Conservation (phyloP, 2,888 invertebrate species). For the Pherbina coryleti region DNA sequence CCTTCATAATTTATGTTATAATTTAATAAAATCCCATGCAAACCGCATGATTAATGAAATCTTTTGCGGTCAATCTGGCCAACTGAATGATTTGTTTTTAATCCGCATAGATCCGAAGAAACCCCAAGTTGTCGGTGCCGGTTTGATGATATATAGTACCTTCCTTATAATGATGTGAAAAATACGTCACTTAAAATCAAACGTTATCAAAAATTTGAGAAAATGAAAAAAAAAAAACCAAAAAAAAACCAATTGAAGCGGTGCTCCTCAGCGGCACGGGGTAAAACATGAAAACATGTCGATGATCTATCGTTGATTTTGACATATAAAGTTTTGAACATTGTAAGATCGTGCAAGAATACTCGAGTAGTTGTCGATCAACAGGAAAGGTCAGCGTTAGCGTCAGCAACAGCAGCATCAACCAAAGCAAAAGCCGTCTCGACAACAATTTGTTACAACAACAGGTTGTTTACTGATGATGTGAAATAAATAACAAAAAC, state of each 20-base stretch:
- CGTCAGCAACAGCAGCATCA: neutral
- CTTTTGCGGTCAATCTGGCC: constrained; percentile 19
- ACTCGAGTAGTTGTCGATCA: neutral
- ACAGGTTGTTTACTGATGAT: constrained; percentile 55
- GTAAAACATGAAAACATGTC: constrained; percentile 18
- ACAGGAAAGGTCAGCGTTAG: constrained; percentile 13
- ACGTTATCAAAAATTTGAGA: neutral
- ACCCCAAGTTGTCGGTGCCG: neutral
- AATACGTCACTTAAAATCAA: constrained; percentile 5
- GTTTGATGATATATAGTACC: constrained; percentile 19
- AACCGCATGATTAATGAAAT: constrained; percentile 32
- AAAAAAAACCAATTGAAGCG: neutral
- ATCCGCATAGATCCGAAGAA: constrained; percentile 22
- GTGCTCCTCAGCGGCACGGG: constrained; percentile 20
- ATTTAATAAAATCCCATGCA: constrained; percentile 28
- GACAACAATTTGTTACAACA: constrained; percentile 39
- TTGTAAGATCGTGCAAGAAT: constrained; percentile 2
- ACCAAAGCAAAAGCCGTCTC: neutral
- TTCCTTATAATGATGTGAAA: constrained; percentile 7
- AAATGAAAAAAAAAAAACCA: neutral
- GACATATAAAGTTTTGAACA: constrained; percentile 37
- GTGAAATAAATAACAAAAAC: constrained; percentile 42
- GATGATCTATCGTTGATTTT: constrained; percentile 52
- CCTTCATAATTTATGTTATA: neutral
- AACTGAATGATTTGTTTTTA: constrained; percentile 17